Conservation (phyloP, 2,113 vertebrate species). For the Probosciger aterrimus region DNA sequence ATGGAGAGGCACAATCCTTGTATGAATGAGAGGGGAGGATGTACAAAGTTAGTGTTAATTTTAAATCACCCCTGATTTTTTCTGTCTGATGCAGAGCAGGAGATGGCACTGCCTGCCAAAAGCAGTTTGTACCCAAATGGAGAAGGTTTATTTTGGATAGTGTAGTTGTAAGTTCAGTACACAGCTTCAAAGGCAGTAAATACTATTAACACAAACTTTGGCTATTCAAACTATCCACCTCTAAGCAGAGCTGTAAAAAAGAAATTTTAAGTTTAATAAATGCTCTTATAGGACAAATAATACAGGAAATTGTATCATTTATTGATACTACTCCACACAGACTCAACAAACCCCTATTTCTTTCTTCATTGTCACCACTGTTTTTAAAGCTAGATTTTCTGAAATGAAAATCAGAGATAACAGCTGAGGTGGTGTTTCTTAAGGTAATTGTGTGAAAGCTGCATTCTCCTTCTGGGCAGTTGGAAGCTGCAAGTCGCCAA, state of each 20-base stretch:
- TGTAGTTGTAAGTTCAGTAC: background rate
- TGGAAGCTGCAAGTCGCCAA: background rate
- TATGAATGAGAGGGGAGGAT: background rate
- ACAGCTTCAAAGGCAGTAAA: background rate
- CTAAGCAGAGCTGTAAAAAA: background rate
- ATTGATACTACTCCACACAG: background rate
- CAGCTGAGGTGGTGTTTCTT: background rate
- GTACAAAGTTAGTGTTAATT: background rate
- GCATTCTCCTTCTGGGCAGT: background rate
- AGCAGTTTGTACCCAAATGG: background rate
- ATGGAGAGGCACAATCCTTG: background rate
- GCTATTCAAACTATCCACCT: background rate
- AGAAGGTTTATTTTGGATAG: background rate
- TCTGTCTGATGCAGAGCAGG: background rate
- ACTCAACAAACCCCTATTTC: background rate
- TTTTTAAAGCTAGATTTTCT: background rate
- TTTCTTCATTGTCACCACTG: background rate
- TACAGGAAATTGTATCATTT: background rate
- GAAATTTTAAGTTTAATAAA: background rate
- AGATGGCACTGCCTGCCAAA: background rate
- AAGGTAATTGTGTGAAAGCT: background rate
- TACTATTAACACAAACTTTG: background rate
- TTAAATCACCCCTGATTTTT: background rate
- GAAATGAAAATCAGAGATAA: background rate
- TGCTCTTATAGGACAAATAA: background rate